Conservation (phyloP, 2,888 invertebrate species). For the Trissolcus brochymenae region DNA sequence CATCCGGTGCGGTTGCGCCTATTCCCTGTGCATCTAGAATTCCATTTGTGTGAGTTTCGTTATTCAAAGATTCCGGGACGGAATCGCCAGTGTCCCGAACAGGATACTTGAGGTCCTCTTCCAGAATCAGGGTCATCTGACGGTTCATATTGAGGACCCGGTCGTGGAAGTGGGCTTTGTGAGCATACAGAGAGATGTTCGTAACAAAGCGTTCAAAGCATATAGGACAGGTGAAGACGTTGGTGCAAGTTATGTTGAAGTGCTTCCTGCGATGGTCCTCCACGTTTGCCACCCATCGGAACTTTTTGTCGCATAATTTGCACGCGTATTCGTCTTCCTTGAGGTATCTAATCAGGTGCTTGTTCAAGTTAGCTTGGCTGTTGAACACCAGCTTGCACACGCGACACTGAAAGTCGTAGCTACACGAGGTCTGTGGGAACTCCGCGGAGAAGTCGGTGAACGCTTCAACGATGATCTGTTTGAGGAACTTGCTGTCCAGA, state of each 20-base stretch:
- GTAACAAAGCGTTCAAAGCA: slow-evolving; percentile 43
- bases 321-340: slow-evolving; percentile 41
- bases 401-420: slow-evolving; percentile 38
- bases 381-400: slow-evolving; percentile 49
- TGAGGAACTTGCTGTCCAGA: slow-evolving; percentile 14
- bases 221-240: slow-evolving; percentile 40
- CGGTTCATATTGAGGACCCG: background rate
- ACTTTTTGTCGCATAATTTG: slow-evolving; percentile 47
- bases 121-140: background rate
- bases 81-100: background rate
- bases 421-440: slow-evolving; percentile 10
- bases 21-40: background rate
- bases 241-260: slow-evolving; percentile 39
- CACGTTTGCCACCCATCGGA: slow-evolving; percentile 35
- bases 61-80: background rate
- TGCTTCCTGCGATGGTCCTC: slow-evolving; percentile 53
- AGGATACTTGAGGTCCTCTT: background rate
- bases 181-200: slow-evolving; percentile 45
- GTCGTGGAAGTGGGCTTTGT: slow-evolving; percentile 51
- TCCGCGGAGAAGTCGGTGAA: slow-evolving; percentile 51
- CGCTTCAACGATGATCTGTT: slow-evolving; percentile 29
- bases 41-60: slow-evolving; percentile 16
- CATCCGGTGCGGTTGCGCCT: background rate
- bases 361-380: slow-evolving; percentile 21
- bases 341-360: slow-evolving; percentile 41